Base-by-base conservation (phyloP, 1,140 invertebrate species). In the Conopomorpha cramerella region DNA sequence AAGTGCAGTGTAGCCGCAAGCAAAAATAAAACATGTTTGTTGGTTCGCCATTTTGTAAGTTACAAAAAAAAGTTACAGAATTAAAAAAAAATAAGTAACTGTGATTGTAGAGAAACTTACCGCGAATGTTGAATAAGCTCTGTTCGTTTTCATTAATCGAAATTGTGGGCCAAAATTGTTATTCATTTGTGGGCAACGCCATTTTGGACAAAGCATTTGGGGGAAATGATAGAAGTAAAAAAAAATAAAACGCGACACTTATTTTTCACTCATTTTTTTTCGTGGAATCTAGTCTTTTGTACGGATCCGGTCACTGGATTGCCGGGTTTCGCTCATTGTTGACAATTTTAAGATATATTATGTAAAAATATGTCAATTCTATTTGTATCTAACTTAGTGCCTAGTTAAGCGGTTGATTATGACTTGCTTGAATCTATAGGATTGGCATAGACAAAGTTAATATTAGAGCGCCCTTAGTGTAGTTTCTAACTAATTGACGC, bases 321-420 rank as follows among this genome's bases (percentile, higher is more conserved):
- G n/a, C n/a, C n/a, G n/a, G n/a, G n/a, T n/a, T n/a, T 64, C 66
- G 59, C 54, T 64, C 51, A 65, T 76, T 72, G 71, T 72, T 72
- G 62, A 72, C 62, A 68, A 68, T 71, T 72, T 55, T n/a, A n/a
- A n/a, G n/a, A n/a, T n/a, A 61, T 63, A 67, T 55, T 70, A 52
- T 72, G 59, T 71, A 67, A 72, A 37, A 62, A 64, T 67, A 76
- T 70, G 71, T 76, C 71, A 76, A 76, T 76, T 76, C 67, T 76
- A 72, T 65, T 71, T 76, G 61, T 76, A 76, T 70, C 19, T 23
- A 23, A 76, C 57, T 62, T 76, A 76, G 71, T 76, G 67, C 71
- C 67, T 76, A 76, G 72, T 65, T 68, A 54, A 68, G 61, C 67
- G 66, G 55, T 67, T n/a, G n/a, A n/a, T n/a, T n/a, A n/a, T n/a